phyloP scores from a whole-genome alignment of 1,140 invertebrate genomes.

The Lanistes nyassanus region DNA sequence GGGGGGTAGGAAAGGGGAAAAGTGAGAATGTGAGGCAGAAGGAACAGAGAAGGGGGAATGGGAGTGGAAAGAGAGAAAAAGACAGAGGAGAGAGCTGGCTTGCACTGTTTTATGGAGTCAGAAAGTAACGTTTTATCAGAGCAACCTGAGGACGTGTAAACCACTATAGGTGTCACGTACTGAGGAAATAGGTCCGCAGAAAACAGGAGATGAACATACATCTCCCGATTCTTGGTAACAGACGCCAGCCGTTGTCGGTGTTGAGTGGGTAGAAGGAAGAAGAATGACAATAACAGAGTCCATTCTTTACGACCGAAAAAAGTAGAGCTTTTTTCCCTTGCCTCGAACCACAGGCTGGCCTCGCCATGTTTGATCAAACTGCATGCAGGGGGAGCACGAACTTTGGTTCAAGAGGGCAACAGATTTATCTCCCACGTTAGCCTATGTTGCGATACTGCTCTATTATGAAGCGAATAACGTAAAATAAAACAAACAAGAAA shows the following conservation, averaged over 20 bases:
- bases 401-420: neutral
- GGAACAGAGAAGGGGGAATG: neutral
- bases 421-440: too few species aligned
- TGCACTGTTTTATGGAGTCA: neutral
- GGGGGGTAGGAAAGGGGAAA: neutral
- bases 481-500: neutral
- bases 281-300: neutral
- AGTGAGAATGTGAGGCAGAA: constrained; percentile 1
- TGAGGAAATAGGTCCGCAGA: neutral
- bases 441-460: too few species aligned
- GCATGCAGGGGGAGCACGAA: neutral
- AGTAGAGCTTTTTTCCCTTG: neutral
- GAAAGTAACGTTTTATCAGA: neutral
- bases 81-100: neutral
- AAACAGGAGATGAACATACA: neutral
- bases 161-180: neutral
- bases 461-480: too few species aligned
- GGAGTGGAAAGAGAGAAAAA: constrained; percentile 1
- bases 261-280: neutral
- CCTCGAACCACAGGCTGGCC: neutral
- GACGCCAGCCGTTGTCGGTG: neutral
- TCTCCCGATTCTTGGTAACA: neutral
- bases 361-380: neutral
- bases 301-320: too few species aligned
- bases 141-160: neutral